These are phyloP conservation scores for Anarhynchus alexandrinus DNA, from an alignment of 2,113 vertebrate species.

Conservation along the genomic window DNA sequence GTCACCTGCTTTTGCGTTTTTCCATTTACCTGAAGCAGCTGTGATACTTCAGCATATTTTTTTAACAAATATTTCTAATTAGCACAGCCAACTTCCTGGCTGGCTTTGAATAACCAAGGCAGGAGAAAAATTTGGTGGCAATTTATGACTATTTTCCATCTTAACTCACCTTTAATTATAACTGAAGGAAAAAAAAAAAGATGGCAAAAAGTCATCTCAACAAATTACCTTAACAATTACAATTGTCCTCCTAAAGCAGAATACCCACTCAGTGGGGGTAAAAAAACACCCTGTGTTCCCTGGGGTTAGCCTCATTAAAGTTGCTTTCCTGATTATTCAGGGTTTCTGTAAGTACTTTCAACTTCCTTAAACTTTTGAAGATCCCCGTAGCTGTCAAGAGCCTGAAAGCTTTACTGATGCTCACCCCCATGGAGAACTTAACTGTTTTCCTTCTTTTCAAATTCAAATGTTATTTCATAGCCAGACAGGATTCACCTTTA, in stretches of 20 bases:
- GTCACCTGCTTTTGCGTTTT: neutral
- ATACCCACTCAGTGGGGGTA: neutral
- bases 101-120: neutral
- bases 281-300: neutral
- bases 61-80: neutral
- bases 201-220: neutral
- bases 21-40: neutral
- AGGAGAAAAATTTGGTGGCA: neutral
- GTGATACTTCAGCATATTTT: neutral
- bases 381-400: conserved; percentile 43
- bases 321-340: conserved; percentile 30
- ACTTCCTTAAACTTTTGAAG: conserved; percentile 34
- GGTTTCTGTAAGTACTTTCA: conserved; percentile 19
- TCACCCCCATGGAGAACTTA: conserved; percentile 29
- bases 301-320: conserved; percentile 14
- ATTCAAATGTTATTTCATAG: conserved; percentile 18
- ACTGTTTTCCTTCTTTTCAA: conserved; percentile 34
- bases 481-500: neutral
- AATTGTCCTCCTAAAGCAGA: neutral
- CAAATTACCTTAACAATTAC: neutral
- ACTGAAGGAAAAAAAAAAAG: neutral
- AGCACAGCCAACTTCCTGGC: neutral
- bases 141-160: neutral
- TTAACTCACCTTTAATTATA: neutral
- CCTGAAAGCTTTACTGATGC: conserved; percentile 22